phyloP scores from a whole-genome alignment of 1,140 invertebrate genomes.

The Procambarus clarkii region DNA sequence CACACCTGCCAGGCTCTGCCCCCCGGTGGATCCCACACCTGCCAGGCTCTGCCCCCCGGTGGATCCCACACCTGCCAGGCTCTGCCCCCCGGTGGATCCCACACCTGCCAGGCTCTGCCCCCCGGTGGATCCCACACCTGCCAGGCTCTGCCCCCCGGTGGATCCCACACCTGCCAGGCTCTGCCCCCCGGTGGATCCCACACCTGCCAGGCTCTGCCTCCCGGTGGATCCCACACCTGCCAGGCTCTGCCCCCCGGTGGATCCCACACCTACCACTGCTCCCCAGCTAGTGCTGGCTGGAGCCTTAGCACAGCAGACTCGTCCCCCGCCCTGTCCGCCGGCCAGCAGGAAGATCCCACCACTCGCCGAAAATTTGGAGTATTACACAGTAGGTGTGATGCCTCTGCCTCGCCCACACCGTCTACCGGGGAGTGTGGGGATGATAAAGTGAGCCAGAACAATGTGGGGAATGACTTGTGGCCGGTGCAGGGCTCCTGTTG shows the following conservation, averaged over 20 bases:
- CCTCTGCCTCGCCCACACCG: background rate
- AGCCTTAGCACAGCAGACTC: background rate
- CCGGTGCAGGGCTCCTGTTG: background rate
- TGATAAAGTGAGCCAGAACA: background rate
- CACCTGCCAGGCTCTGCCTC: no score
- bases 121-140: background rate
- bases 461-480: background rate
- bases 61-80: conserved; percentile 1
- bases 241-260: no score
- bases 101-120: background rate
- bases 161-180: no score
- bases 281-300: background rate
- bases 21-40: no score
- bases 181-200: no score
- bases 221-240: no score
- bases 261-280: no score
- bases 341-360: background rate
- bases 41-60: background rate
- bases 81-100: background rate
- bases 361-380: conserved; percentile 14
- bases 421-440: conserved; percentile 16
- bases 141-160: no score
- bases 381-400: background rate
- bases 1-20: no score
- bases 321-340: background rate